These are phyloP conservation scores for Scaptodrosophila latifasciaeformis DNA, from an alignment of 2,888 invertebrate genomes.

Conservation along the genomic window DNA sequence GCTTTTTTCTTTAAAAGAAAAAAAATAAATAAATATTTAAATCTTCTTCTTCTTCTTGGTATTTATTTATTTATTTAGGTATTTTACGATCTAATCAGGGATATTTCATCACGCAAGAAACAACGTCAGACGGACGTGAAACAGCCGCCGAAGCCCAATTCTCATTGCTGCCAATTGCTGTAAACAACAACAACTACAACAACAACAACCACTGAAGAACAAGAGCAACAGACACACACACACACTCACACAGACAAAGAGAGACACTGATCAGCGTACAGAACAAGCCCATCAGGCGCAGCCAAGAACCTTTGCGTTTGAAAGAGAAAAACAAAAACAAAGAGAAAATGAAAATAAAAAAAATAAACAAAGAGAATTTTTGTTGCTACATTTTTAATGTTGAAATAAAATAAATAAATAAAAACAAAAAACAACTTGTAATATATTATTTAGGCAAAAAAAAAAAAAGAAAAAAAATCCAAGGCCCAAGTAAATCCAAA, in stretches of 20 bases:
- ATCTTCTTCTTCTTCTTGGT: constrained; percentile 15
- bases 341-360: constrained; percentile 1
- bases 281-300: constrained; percentile 19
- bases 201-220: constrained; percentile 15
- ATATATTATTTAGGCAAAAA: constrained; percentile 24
- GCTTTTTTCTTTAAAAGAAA: too few relatives aligned
- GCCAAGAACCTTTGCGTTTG: constrained; percentile 4
- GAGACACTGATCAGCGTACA: neutral
- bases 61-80: constrained; percentile 61
- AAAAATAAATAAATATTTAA: neutral
- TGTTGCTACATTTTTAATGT: too few relatives aligned
- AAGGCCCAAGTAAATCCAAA: neutral
- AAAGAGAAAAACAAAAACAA: neutral
- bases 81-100: constrained; percentile 76
- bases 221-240: constrained; percentile 1
- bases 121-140: constrained; percentile 74
- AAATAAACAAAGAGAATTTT: neutral
- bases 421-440: constrained; percentile 3
- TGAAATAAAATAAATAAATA: neutral
- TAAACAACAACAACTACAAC: constrained; percentile 46
- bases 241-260: neutral
- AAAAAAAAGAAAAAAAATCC: neutral
- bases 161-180: constrained; percentile 76
- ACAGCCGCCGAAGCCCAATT: constrained; percentile 74
- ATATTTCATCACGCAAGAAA: constrained; percentile 76